Evolutionary conservation across 2,797 vertebrate genomes (phyloP).

Genomic region (Spea hammondii): DNA sequence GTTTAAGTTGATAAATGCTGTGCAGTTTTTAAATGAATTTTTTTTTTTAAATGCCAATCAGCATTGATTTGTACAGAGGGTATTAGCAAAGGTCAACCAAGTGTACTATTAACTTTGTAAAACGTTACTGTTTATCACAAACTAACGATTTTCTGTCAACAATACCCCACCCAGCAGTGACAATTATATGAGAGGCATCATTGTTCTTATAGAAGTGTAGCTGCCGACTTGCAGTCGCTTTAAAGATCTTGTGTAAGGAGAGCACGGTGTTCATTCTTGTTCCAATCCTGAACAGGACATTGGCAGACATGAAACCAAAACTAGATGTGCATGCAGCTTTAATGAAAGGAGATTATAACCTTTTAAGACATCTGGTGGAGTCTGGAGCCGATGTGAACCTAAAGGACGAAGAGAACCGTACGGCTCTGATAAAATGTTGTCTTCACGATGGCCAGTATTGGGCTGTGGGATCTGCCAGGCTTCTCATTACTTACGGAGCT

Average conservation of each 20-base stretch:
- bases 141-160: slow-evolving; percentile 34
- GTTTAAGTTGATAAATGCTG: too few species aligned
- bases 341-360: slow-evolving; percentile 49
- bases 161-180: slow-evolving; percentile 35
- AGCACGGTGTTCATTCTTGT: not conserved
- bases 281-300: not conserved
- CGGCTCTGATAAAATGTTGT: slow-evolving; percentile 44
- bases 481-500: slow-evolving; percentile 40
- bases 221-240: not conserved
- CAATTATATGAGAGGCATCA: slow-evolving; percentile 9
- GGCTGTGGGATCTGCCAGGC: slow-evolving; percentile 20
- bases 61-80: too few species aligned
- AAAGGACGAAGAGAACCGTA: slow-evolving; percentile 26
- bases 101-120: slow-evolving; percentile 13
- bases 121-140: slow-evolving; percentile 21
- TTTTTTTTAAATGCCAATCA: too few species aligned
- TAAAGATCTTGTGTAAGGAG: not conserved
- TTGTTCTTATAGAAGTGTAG: slow-evolving; percentile 3
- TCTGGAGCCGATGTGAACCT: slow-evolving; percentile 38
- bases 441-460: slow-evolving; percentile 46
- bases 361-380: slow-evolving; percentile 28
- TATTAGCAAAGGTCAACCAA: slow-evolving; percentile 19
- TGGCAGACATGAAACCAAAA: slow-evolving; percentile 4
- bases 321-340: slow-evolving; percentile 17
- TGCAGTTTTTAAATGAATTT: not conserved